Evolutionary conservation across 1,140 invertebrate genomes (phyloP), one percentile per base, ranked within the genome.

Genomic region (Asobara japonica): DNA sequence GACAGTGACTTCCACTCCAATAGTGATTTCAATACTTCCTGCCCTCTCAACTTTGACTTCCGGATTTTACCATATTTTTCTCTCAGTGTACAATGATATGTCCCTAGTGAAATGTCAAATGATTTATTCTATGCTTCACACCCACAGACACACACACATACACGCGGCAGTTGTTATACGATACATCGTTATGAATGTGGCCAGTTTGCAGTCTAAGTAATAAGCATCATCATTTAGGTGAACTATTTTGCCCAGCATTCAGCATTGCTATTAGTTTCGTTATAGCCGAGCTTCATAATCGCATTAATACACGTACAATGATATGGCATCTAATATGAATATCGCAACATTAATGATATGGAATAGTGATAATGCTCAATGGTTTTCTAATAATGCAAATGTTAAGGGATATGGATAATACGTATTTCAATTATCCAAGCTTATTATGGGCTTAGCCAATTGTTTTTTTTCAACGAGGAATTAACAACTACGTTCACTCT

Each of bases 321-420:
- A 84, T 82, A 85, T 82, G 80, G 84, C 76, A 79, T 68, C 78
- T 79, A 81, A 80, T 77, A 76, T 65, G 65, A 77, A 76, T 69
- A 78, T 64, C 65, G 61, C 36, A 79, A 84, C 78, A 78, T 75
- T 73, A 77, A 80, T 80, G 83, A 84, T 84, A 85, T 84, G 80
- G 76, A 80, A 77, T 73, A 78, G 74, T 73, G 76, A 82, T 83
- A 77, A 73, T 62, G 69, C 20, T 11, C 13, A 20, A 45, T 10
- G 31, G 2, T 66, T 66, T 27, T n/a, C 41, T 41, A 66, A 66
- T 66, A 36, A 18, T 20, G 27, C 36, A 18, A 41, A 41, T 41
- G 36, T 41, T n/a, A 41, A 41, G 36, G 36, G 31, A 33, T 33
- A 33, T 4, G 31, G 5, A 33, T n/a, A n/a, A n/a, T n/a, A n/a